Base-by-base conservation (phyloP, 2,888 invertebrate species). In the Sesia bembeciformis region DNA sequence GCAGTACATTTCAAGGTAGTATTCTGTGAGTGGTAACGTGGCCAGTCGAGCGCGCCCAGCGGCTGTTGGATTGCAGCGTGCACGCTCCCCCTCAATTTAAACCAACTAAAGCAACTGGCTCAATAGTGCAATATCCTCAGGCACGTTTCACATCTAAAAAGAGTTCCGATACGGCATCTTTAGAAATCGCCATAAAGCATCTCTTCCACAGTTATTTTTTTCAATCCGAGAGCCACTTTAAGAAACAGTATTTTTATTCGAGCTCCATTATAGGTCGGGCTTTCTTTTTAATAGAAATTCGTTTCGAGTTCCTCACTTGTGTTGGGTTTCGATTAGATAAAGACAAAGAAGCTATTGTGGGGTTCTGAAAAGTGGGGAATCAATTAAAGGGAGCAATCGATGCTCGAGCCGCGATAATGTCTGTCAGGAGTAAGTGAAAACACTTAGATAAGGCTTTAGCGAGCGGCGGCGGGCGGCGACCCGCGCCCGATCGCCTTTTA, bases 381-480 rank as follows among this genome's bases (percentile, higher is more conserved):
- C 88, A 88, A 88, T 88, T 88, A 89, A 87, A 84, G 81, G 67
- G 74, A 66, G 73, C 82, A 83, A 83, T 88, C 81, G 87, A 87
- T 88, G 76, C 71, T 71, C 62, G 61, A 59, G 59, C 54, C 56
- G 62, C 80, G 84, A 82, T 84, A 82, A 79, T 69, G 83, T 77
- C 81, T 56, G 53, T 58, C 81, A 74, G 65, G 56, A 57, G 71
- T 64, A 67, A 72, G 66, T 67, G 78, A 72, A 69, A 70, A 68
- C 62, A 67, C 64, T 62, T 38, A 54, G 80, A 81, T 82, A 81
- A 76, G 72, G 70, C 67, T 67, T 67, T 71, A 71, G 70, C 67
- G 67, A 68, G 71, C 53, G 54, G 23, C 56, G 54, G 56, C 60
- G 62, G 59, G 56, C 58, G 62, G 60, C 58, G 56, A 40, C 50